Percentiles rank a stretch among this genome's conserved stretches.
Conservation (phyloP, 2,797 vertebrate genomes). For the Salarias fasciatus region DNA sequence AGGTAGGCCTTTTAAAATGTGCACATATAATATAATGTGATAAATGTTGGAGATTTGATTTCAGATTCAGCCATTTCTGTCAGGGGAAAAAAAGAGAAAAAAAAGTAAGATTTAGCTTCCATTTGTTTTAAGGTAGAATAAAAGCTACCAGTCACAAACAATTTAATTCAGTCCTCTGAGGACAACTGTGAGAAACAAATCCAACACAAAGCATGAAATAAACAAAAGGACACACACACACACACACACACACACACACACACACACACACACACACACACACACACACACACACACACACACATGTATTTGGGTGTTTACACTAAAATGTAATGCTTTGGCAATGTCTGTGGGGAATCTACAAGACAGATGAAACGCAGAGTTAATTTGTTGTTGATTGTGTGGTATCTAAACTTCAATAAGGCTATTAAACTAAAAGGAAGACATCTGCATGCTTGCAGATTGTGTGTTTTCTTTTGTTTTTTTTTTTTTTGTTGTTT, state of each 20-base stretch:
- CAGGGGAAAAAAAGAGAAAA: neutral
- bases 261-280: neutral
- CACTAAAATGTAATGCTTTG: conserved; percentile 14
- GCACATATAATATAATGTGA: neutral
- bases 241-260: no score
- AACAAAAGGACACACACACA: neutral
- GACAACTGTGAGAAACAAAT: neutral
- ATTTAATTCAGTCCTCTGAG: neutral
- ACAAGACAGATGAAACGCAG: conserved; percentile 31
- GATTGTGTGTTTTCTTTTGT: conserved; percentile 56
- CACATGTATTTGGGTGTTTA: neutral
- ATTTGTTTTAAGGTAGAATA: conserved; percentile 4
- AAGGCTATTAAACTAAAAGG: conserved; percentile 67
- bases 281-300: neutral
- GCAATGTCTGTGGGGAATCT: conserved; percentile 27
- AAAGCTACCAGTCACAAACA: neutral
- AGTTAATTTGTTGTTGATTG: conserved; percentile 59
- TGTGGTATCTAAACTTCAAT: conserved; percentile 52
- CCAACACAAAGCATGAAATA: conserved; percentile 1
- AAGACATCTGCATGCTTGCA: conserved; percentile 58
- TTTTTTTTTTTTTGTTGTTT: no score
- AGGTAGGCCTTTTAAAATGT: neutral
- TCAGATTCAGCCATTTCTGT: neutral
- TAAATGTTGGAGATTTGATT: neutral
- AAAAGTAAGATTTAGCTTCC: neutral